phyloP scores from a whole-genome alignment of 2,888 invertebrate species.

The Amitus sp. region DNA sequence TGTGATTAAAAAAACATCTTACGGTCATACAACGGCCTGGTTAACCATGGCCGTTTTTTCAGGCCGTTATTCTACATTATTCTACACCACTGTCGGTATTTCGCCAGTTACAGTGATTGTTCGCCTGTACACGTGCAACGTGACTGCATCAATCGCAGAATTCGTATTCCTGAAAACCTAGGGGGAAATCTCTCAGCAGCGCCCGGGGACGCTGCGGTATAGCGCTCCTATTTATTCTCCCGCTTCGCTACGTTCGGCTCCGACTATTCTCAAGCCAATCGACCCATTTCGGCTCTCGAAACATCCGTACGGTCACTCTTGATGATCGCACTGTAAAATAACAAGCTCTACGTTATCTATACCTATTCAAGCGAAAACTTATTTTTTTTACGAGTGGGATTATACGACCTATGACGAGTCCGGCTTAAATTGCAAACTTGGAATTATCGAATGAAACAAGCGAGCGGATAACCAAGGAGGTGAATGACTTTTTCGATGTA shows the following conservation, averaged over 20 bases:
- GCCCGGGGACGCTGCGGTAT: constrained; percentile 28
- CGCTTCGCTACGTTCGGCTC: constrained; percentile 40
- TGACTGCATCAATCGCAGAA: constrained; percentile 12
- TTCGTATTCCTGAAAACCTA: constrained; percentile 59
- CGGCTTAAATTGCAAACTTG: too few species aligned
- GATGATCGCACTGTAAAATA: constrained; percentile 32
- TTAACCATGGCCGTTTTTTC: too few species aligned
- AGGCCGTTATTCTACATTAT: too few species aligned
- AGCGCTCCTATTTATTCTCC: constrained; percentile 57
- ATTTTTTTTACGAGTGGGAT: too few species aligned
- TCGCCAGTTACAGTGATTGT: too few species aligned
- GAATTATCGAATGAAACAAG: not conserved
- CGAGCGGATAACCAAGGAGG: too few species aligned
- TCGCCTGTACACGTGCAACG: not conserved
- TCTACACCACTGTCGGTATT: too few species aligned
- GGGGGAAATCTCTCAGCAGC: constrained; percentile 57
- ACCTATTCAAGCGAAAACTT: not conserved
- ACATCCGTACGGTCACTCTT: constrained; percentile 20
- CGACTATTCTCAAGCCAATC: constrained; percentile 50
- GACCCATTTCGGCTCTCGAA: constrained; percentile 33
- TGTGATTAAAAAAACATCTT: too few species aligned
- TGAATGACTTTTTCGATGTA: too few species aligned
- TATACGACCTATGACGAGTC: too few species aligned
- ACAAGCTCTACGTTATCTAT: constrained; percentile 9
- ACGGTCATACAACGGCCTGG: too few species aligned